Evolutionary conservation across 37 sponge, comb jelly and placozoan species (phyloP), one percentile per base, ranked within the genome.

Genomic region (Amphimedon queenslandica): DNA sequence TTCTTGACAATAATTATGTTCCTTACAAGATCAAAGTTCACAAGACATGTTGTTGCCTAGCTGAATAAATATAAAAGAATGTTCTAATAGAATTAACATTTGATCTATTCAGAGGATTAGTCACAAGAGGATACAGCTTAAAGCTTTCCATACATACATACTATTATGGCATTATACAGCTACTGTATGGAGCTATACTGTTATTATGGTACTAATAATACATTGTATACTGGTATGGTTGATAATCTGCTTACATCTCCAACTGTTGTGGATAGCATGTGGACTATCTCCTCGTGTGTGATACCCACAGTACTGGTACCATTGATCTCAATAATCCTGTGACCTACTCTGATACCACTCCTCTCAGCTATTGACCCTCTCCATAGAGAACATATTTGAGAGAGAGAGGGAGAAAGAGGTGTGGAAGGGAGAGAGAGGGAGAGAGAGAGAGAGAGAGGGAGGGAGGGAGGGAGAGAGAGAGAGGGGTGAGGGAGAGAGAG

Each of bases 311-410:
- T 87, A 72, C 91, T 95, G 37, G 83, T 80, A 21, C 90, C 91
- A 63, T 94, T 92, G 63, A 99, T 92, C 42, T 94, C 93, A 58
- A 99, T 94, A 30, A 99, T 99, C 31, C 83, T 67, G 58, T 99
- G 96, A 0, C 99, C 99, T 6, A 99, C 88, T 31, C 99, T 63
- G 42, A 99, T 66, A 0, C 99, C 99, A 77, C 96, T 90, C 66
- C 93, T 78, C 42, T 99, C 99, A 31, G 91, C 96, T 41, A 99
- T 99, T 25, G 91, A 84, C 21, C 99, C 93, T 21, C 99, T 73
- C 30, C 73, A 57, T n/a, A 99, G 47, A 4, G 85, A 91, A 35
- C 74, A 66, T 3, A 98, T 80, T 84, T 98, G 39, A 53, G 40
- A 28, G 40, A 64, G 18, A 58, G 29, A 47, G 53, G 53, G 53